These are phyloP conservation scores for Sisyra nigra DNA, from an alignment of 2,888 invertebrate genomes.

Conservation along the genomic window DNA sequence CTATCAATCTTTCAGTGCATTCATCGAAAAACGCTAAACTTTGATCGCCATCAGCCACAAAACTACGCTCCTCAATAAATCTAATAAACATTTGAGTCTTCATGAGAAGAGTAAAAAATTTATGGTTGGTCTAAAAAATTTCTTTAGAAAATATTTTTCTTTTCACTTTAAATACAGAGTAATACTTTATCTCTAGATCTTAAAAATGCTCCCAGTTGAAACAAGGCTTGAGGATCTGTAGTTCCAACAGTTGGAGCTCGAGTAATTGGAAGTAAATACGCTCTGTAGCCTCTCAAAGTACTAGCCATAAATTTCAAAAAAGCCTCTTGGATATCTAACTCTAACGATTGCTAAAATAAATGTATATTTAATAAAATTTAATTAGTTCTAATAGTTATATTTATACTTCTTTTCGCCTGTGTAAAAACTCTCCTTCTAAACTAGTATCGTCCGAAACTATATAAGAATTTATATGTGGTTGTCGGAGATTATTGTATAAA, in stretches of 20 bases:
- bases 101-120: slow-evolving; percentile 79
- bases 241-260: slow-evolving; percentile 86
- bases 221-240: slow-evolving; percentile 88
- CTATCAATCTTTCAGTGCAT: slow-evolving; percentile 67
- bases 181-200: slow-evolving; percentile 69
- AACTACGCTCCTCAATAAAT: slow-evolving; percentile 96
- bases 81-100: slow-evolving; percentile 95
- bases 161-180: not conserved
- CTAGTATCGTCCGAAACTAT: slow-evolving; percentile 28
- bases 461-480: slow-evolving; percentile 18
- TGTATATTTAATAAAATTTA: not conserved
- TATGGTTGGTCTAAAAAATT: slow-evolving; percentile 45
- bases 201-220: slow-evolving; percentile 82
- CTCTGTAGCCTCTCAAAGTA: slow-evolving; percentile 78
- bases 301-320: slow-evolving; percentile 91
- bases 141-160: not conserved
- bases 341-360: slow-evolving; percentile 55
- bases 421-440: slow-evolving; percentile 69
- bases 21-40: slow-evolving; percentile 95
- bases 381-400: slow-evolving; percentile 5
- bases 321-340: slow-evolving; percentile 91
- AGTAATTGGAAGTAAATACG: slow-evolving; percentile 79
- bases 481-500: slow-evolving; percentile 46
- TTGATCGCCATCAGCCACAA: slow-evolving; percentile 95
- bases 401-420: slow-evolving; percentile 59